Evolutionary conservation across 2,113 vertebrate species (phyloP), one percentile per base, ranked within the genome.

Genomic region (Haplochromis burtoni): DNA sequence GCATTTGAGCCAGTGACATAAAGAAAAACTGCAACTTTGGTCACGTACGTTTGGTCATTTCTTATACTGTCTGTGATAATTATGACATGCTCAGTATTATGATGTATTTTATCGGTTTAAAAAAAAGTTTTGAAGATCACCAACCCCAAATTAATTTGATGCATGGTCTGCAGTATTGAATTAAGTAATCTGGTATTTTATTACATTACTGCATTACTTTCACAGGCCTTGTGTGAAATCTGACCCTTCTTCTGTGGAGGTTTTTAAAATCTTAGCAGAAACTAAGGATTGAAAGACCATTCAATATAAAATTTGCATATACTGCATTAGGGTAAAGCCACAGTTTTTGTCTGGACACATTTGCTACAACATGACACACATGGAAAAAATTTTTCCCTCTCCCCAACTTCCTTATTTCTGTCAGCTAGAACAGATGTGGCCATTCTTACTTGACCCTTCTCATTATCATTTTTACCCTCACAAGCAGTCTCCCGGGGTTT

Each of bases 1-100:
- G 76, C 13, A 73, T 87, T 86, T 89, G 24, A 78, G 71, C 71
- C 71, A 49, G 26, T 49, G 42, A 29, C 42, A 78, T 49, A 78
- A 78, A 78, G 71, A 47, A 19, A 78, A 78, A 78, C 10, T 78
- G 42, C 71, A 49, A 11, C 71, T 78, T 78, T 49, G 6, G 14
- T 17, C 68, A 76, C 4, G 0, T 10, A 29, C 3, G 4, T 17
- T 76, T 76, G 21, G 42, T 49, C 42, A 49, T 76, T 76, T 76
- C 14, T 47, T 76, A 47, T 76, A 31, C 71, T 17, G 10, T 19
- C 10, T 78, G 42, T 78, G 42, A 31, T 78, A 31, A 49, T 19
- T 49, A 19, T 76, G 24, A 76, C 42, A 19, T 47, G 40, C 40
- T 47, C 24, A 29, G 9, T 76, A 76, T 47, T 47, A 31, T 31